Conservation (phyloP, 2,888 invertebrate genomes). For the Pantelozetes paolii region DNA sequence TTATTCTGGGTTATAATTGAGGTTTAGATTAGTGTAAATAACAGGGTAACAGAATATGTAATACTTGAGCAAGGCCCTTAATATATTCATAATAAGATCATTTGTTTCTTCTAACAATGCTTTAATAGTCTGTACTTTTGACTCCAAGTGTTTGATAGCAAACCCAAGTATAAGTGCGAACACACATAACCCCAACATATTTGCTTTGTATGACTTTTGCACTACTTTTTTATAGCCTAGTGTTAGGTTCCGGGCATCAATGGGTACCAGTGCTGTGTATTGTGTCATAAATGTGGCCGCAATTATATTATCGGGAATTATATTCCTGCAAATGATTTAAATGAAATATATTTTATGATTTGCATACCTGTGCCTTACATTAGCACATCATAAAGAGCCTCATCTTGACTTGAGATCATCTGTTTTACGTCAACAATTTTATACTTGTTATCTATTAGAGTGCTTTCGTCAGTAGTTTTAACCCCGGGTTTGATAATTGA, state of each 20-base stretch:
- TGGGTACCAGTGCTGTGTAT: constrained; percentile 7
- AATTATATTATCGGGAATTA: constrained; percentile 39
- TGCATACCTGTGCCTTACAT: neutral
- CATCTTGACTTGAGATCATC: constrained; percentile 7
- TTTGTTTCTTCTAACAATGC: constrained; percentile 23
- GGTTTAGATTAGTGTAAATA: neutral
- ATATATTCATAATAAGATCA: constrained; percentile 14
- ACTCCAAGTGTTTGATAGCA: neutral
- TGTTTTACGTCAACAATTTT: neutral
- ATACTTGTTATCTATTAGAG: too few species aligned
- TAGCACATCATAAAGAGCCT: neutral
- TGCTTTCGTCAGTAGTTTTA: neutral
- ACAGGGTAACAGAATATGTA: neutral
- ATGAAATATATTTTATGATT: neutral
- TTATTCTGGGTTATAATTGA: constrained; percentile 1
- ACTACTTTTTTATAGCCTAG: constrained; percentile 10
- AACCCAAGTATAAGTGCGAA: constrained; percentile 34
- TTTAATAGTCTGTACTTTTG: neutral
- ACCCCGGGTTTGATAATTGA: constrained; percentile 28
- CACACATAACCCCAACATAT: constrained; percentile 38
- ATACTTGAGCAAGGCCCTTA: neutral
- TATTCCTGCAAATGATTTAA: constrained; percentile 24
- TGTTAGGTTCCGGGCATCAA: constrained; percentile 9
- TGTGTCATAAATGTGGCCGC: constrained; percentile 18
- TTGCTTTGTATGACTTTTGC: constrained; percentile 18